Percentiles rank a stretch among this genome's conserved stretches.
phyloP scores from a whole-genome alignment of 2,113 vertebrate species.

The Bufo gargarizans region DNA sequence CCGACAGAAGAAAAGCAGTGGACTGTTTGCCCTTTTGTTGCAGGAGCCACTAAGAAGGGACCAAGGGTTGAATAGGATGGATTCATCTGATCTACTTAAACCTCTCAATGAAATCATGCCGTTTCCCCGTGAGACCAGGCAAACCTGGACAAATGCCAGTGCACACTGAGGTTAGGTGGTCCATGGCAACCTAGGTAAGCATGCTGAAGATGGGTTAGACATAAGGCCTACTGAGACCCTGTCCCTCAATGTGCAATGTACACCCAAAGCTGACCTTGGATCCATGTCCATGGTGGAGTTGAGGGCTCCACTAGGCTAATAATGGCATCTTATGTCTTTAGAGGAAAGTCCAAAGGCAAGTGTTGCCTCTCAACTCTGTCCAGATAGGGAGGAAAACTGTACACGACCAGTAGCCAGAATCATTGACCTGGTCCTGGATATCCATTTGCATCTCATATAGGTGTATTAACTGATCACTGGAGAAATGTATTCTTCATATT shows the following conservation, averaged over 20 bases:
- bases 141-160: too few species aligned
- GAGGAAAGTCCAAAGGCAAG: background rate
- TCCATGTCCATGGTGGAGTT: background rate
- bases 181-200: too few species aligned
- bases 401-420: background rate
- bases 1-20: background rate
- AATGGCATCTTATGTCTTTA: background rate
- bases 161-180: too few species aligned
- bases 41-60: too few species aligned
- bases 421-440: background rate
- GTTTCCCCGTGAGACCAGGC: too few species aligned
- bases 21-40: too few species aligned
- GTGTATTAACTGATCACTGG: background rate
- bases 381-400: too few species aligned
- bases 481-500: background rate
- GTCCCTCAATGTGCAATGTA: background rate
- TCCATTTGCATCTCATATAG: background rate
- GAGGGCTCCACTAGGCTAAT: background rate
- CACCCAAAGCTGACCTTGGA: background rate
- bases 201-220: too few species aligned
- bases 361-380: background rate
- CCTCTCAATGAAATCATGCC: too few species aligned
- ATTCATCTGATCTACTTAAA: too few species aligned
- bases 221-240: background rate
- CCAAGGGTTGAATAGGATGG: too few species aligned